Conservation (phyloP, 2,113 vertebrate species). For the Sturnus vulgaris region DNA sequence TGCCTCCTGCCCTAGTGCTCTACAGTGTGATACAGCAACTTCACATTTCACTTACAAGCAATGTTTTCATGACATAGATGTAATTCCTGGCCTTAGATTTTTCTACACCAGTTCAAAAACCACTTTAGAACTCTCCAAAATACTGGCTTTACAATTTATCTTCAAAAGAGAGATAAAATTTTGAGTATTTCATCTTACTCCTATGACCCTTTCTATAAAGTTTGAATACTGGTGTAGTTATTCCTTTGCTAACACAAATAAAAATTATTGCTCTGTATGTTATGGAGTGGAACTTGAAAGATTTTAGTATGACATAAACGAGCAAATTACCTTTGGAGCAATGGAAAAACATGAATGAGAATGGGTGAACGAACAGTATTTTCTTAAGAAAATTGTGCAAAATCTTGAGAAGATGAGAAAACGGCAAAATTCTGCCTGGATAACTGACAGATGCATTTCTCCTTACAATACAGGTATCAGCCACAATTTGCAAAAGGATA, state of each 20-base stretch:
- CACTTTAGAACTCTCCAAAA: neutral
- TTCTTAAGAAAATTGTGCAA: neutral
- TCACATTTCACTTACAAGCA: neutral
- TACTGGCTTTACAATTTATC: neutral
- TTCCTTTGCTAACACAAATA: neutral
- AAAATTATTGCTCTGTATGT: neutral
- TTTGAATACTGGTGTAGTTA: neutral
- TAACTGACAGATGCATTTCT: neutral
- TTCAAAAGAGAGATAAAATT: neutral
- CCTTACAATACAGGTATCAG: neutral
- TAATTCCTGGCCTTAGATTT: neutral
- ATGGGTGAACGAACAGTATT: neutral
- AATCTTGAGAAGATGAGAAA: neutral
- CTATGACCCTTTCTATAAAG: neutral
- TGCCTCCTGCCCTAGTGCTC: neutral
- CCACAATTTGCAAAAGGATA: neutral
- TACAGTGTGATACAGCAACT: neutral
- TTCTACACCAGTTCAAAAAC: neutral
- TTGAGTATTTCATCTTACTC: neutral
- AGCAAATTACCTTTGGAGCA: neutral
- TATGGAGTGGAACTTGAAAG: neutral
- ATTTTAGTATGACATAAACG: neutral
- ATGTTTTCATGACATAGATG: neutral
- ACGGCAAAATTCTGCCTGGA: neutral
- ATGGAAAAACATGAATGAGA: neutral